phyloP scores from a whole-genome alignment of 2,797 vertebrate species.

The Sparus aurata region DNA sequence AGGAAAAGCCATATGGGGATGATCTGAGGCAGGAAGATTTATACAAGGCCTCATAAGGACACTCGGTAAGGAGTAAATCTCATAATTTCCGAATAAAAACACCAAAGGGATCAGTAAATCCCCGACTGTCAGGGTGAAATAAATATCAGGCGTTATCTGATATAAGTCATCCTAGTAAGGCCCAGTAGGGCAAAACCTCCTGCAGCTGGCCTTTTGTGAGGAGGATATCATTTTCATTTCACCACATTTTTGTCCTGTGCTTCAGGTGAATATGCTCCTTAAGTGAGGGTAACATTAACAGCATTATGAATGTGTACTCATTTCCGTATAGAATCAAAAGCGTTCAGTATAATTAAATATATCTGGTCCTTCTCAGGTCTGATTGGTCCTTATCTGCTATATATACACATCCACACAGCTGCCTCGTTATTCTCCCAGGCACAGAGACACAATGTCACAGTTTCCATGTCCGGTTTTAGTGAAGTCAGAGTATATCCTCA shows the following conservation, averaged over 20 bases:
- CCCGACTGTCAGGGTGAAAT: slow-evolving; percentile 2
- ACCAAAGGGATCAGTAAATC: slow-evolving; percentile 20
- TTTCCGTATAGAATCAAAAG: slow-evolving; percentile 1
- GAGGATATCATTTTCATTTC: slow-evolving; percentile 2
- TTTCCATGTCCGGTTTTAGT: slow-evolving; percentile 78
- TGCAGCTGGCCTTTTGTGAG: slow-evolving; percentile 23
- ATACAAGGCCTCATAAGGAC: neutral
- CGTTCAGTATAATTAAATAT: slow-evolving; percentile 11
- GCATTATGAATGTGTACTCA: neutral
- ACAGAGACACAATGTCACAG: slow-evolving; percentile 62
- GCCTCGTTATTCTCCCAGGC: slow-evolving; percentile 45
- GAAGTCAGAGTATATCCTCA: slow-evolving; percentile 60
- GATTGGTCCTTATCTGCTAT: slow-evolving; percentile 41
- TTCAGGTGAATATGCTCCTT: neutral
- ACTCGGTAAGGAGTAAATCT: neutral
- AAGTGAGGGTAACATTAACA: neutral
- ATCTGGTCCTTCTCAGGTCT: slow-evolving; percentile 11
- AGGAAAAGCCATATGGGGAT: neutral
- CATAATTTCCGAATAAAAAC: neutral
- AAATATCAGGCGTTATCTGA: slow-evolving; percentile 40
- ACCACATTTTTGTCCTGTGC: neutral
- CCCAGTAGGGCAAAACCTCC: neutral
- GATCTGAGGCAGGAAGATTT: neutral
- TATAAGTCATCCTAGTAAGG: neutral
- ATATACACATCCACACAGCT: slow-evolving; percentile 27